Evolutionary conservation across 1,140 invertebrate species (phyloP).

Genomic region (Megathymus violae): DNA sequence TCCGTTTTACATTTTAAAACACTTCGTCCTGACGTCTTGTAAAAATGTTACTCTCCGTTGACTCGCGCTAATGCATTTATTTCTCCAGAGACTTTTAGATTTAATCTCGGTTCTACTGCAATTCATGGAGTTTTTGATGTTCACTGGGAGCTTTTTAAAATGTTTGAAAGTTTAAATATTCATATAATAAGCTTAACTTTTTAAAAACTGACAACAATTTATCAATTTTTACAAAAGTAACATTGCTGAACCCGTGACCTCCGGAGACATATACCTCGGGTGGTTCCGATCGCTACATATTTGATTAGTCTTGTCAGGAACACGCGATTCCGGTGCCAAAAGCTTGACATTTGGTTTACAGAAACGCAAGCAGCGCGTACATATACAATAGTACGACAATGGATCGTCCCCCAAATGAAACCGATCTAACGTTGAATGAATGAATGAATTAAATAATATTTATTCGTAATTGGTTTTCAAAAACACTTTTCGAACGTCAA

Average conservation of each 20-base stretch:
- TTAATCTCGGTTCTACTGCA: conserved; percentile 8
- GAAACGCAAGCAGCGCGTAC: not conserved
- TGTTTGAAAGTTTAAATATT: too few relatives aligned
- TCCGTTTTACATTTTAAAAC: conserved; percentile 20
- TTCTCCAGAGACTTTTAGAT: conserved; percentile 21
- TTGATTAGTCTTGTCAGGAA: conserved; percentile 10
- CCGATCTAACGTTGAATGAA: too few relatives aligned
- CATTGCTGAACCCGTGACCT: too few relatives aligned
- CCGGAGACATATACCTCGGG: conserved; percentile 3
- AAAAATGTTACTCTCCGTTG: conserved; percentile 19
- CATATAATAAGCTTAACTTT: too few relatives aligned
- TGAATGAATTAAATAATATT: too few relatives aligned
- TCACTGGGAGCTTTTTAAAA: not conserved
- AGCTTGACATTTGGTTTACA: conserved; percentile 20
- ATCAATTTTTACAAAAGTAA: too few relatives aligned
- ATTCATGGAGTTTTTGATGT: not conserved
- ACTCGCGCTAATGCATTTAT: conserved; percentile 25
- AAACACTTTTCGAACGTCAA: too few relatives aligned
- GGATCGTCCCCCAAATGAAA: too few relatives aligned
- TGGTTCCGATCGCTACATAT: conserved; percentile 18
- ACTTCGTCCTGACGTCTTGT: conserved; percentile 25
- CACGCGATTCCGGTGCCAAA: not conserved
- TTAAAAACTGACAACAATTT: too few relatives aligned
- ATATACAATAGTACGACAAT: not conserved
- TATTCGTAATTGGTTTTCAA: too few relatives aligned